Evolutionary conservation across 2,113 vertebrate species (phyloP), one percentile per base, ranked within the genome.

Genomic region (Hippocampus abdominalis): DNA sequence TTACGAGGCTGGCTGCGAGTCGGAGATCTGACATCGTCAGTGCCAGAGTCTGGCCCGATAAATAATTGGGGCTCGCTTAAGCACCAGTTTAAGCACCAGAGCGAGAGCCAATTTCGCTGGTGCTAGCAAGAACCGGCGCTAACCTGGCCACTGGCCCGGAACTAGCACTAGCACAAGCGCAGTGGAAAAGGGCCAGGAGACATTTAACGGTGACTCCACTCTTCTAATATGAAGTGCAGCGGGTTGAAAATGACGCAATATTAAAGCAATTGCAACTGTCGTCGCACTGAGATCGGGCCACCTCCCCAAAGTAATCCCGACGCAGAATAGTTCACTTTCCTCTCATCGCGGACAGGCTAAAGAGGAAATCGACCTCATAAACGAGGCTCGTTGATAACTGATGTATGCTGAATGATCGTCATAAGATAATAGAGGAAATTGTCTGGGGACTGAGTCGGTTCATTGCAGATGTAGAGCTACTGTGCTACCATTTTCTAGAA

Each of bases 391-490:
- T 83, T 85, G 86, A 90, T 90, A 89, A 86, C 80, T 81, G 85
- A 83, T 89, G 83, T 87, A 86, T 82, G 80, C 80, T 83, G 85
- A 87, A 86, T 85, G 83, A 90, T 86, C 80, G 80, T 81, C 79
- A 84, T 79, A 75, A 85, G 82, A 86, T 84, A 87, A 89, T 89
- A 76, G 84, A 69, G 84, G 82, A 90, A 84, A 85, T 83, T 88
- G 88, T 88, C 91, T 82, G 73, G 87, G 87, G 87, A 89, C 80
- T 78, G 79, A 86, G 87, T 88, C 90, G 84, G 89, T 91, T 91
- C 85, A 92, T 90, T 91, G 87, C 66, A 2, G 73, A 86, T n/a
- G 85, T 71, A 80, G 79, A 78, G 81, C 76, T 80, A 72, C 79
- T 73, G 71, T 84, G 72, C 75, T 74, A 36, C 77, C 80, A 32